Percentiles rank a stretch among this genome's conserved stretches.
phyloP scores from a whole-genome alignment of 2,797 vertebrate species.

The Mus spretus region DNA sequence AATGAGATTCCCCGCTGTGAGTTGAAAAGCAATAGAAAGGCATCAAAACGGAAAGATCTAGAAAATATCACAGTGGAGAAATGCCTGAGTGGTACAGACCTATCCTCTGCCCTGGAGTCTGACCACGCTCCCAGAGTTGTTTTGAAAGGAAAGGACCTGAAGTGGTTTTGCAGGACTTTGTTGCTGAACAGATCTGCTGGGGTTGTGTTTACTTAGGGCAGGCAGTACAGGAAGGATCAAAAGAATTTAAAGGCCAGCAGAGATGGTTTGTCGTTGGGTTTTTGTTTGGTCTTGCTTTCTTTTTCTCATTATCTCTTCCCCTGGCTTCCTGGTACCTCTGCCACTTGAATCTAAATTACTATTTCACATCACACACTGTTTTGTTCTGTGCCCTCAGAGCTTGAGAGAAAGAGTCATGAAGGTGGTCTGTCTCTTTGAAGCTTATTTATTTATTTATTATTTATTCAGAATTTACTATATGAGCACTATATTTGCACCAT shows the following conservation, averaged over 20 bases:
- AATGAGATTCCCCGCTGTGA: constrained; percentile 72
- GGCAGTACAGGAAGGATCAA: background rate
- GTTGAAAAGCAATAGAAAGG: constrained; percentile 64
- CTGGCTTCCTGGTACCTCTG: background rate
- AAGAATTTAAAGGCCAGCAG: background rate
- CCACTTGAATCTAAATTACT: constrained; percentile 1
- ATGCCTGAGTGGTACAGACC: background rate
- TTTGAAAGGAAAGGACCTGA: background rate
- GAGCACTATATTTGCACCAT: background rate
- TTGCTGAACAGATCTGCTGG: background rate
- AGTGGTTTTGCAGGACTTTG: background rate
- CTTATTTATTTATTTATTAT: background rate
- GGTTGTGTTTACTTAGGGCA: background rate
- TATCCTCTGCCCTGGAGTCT: background rate
- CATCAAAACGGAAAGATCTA: constrained; percentile 66
- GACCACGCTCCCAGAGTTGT: background rate
- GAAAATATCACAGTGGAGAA: constrained; percentile 54
- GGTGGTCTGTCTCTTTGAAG: background rate
- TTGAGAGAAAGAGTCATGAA: background rate
- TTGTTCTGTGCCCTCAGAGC: background rate
- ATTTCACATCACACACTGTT: background rate
- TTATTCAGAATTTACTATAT: background rate
- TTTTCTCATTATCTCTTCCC: background rate
- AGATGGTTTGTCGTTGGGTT: background rate
- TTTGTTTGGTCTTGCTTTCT: background rate